Evolutionary conservation across 2,888 invertebrate genomes (phyloP), one percentile per base, ranked within the genome.

Genomic region (Eristalinus sepulchralis): DNA sequence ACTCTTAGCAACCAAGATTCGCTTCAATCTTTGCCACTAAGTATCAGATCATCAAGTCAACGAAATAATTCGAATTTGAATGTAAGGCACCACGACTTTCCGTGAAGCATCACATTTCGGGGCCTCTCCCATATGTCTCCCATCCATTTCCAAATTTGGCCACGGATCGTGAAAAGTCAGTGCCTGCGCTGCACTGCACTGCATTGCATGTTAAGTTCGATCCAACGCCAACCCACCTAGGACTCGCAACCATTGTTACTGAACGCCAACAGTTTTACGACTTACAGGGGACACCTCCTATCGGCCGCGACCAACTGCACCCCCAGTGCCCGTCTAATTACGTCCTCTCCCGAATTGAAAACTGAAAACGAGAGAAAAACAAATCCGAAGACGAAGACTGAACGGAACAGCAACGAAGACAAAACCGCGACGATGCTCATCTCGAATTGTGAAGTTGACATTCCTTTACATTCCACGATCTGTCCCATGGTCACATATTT

Each of bases 401-500:
- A 72, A 36, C 60, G 20, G 24, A 53, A 71, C 20, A 36, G 53
- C 67, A 22, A 66, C 31, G 31, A 60, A 62, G 13, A n/a, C 31
- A 1, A 27, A 78, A 47, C 72, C 73, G 64, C 57, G 79, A 57
- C 80, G 79, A 57, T 75, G 67, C 33, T 78, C 78, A 82, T 85
- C 59, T 85, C 78, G 79, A 82, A 78, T 73, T 47, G 82, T 73
- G 73, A 82, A 78, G 83, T 86, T 86, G 86, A 86, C 82, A 86
- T 68, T 81, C 63, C 22, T 24, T 81, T 22, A 57, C 81, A 81
- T 86, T 85, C 85, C 85, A 75, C 75, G 78, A 86, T 83, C 86
- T 83, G 86, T 86, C 86, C 86, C 86, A 86, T 86, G 86, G 86
- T 86, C 86, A 86, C 83, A 86, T 57, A 66, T 71, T 53, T 57